Conservation (phyloP, 2,888 invertebrate genomes). For the Limnephilus auricula region DNA sequence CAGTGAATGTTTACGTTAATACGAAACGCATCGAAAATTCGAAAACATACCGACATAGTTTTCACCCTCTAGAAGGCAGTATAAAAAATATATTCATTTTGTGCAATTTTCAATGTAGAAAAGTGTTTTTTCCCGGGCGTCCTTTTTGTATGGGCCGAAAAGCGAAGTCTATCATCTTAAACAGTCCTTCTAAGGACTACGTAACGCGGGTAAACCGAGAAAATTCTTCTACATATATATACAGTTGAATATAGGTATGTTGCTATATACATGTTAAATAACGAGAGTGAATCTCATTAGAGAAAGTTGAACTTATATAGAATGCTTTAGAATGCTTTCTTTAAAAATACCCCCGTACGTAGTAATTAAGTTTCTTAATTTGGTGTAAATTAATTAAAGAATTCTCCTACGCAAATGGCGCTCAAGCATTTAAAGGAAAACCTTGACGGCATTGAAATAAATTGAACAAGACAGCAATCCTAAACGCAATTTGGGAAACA, state of each 20-base stretch:
- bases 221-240: background rate
- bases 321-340: background rate
- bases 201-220: no score
- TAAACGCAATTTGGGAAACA: constrained; percentile 51
- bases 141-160: no score
- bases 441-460: constrained; percentile 31
- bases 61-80: no score
- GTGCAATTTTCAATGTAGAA: no score
- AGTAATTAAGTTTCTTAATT: background rate
- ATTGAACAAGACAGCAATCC: constrained; percentile 42
- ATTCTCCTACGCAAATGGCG: background rate
- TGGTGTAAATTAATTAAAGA: background rate
- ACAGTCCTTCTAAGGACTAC: no score
- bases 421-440: background rate
- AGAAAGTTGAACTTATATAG: background rate
- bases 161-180: no score
- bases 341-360: background rate
- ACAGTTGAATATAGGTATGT: no score
- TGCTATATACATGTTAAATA: background rate
- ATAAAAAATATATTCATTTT: no score
- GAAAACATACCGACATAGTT: no score
- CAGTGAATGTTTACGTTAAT: no score
- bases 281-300: background rate
- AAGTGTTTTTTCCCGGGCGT: no score
- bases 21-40: no score